These are phyloP conservation scores for Dicaeum eximium DNA, from an alignment of 2,113 vertebrate species.

Conservation along the genomic window DNA sequence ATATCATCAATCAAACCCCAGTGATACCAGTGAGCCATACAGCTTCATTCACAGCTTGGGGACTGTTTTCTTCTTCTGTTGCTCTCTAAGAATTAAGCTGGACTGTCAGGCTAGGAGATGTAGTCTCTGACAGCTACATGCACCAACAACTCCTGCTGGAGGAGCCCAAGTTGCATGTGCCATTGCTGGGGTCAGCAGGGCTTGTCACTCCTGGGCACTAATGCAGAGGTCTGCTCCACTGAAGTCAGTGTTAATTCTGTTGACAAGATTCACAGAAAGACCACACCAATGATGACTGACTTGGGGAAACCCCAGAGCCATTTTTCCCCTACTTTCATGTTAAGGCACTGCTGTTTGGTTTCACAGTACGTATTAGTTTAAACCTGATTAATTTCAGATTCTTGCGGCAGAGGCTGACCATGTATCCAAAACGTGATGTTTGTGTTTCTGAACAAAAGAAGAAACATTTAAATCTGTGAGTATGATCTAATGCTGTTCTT, in stretches of 20 bases:
- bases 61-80: neutral
- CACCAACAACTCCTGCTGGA: neutral
- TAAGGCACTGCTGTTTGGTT: neutral
- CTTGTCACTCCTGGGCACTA: neutral
- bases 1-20: neutral
- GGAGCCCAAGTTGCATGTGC: neutral
- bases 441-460: neutral
- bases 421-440: neutral
- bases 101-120: neutral
- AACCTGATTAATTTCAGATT: neutral
- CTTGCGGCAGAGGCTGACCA: neutral
- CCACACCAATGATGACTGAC: neutral
- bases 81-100: neutral
- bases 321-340: neutral
- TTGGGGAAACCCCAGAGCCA: neutral
- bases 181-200: neutral
- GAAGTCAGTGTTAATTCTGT: neutral
- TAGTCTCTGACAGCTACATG: neutral
- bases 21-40: neutral
- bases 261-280: neutral
- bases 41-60: neutral
- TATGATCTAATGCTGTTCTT: neutral
- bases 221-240: neutral
- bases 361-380: neutral
- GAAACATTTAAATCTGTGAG: neutral